Evolutionary conservation across 2,888 invertebrate species (phyloP), one percentile per base, ranked within the genome.

Genomic region (Andrena praecox): DNA sequence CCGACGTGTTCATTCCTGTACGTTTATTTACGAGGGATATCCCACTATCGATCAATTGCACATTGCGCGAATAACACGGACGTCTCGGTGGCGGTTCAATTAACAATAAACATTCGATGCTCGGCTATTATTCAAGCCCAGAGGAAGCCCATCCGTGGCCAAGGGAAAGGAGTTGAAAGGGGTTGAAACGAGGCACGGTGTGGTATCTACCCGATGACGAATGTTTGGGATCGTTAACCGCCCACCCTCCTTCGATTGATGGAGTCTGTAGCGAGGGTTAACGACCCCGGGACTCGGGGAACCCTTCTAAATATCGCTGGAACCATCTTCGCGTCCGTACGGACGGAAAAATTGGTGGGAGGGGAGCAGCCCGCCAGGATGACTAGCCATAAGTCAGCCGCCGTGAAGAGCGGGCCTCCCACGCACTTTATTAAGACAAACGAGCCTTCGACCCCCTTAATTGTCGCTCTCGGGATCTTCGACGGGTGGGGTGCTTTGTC

Each of bases 401-500:
- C 52, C 67, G 50, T 60, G 73, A 83, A 59, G 76, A 83, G 84
- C 84, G 67, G 77, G 85, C 66, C 84, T 87, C 87, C 90, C 89
- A 91, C 91, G 89, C 90, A 90, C 85, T 91, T 91, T 91, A 91
- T 91, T 91, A 90, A 91, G 91, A 91, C 85, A 87, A 90, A 91
- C 88, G 91, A 90, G 76, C 76, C 50, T 16, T 64, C 71, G 54
- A 29, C 68, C 54, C 20, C 70, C 76, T 77, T 87, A 89, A 88
- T 89, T 80, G 82, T 62, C 67, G 60, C 60, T 60, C 78, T 73
- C 66, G 52, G 76, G 72, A 64, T 75, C 52, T 59, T 62, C 29
- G 24, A 8, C 16, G 27, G 42, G 7, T 8, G 3, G 63, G 64
- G n/a, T 10, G 35, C 29, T 52, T 59, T 60, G 42, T 52, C 50